Evolutionary conservation across 2,113 vertebrate genomes (phyloP), one percentile per base, ranked within the genome.

Genomic region (Theristicus caerulescens): DNA sequence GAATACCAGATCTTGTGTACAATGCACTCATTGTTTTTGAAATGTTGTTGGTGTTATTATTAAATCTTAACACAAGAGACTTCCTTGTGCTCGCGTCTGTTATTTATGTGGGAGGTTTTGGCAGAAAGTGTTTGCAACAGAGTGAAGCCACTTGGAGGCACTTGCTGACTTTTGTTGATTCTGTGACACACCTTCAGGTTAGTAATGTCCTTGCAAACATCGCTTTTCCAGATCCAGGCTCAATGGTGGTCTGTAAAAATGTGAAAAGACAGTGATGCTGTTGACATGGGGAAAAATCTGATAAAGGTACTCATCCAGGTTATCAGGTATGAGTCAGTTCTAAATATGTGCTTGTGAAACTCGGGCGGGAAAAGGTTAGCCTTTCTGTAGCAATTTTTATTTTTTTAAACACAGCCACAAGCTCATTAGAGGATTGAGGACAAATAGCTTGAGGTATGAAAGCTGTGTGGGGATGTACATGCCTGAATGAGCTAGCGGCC

Each of bases 11-110:
- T 47, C 69, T 82, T 31, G 78, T 82, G 95, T 97, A 74, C 84
- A 88, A 94, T 49, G 90, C 96, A 94, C 97, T 88, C 91, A 10
- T 86, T 95, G 54, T 87, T 97, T 94, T 93, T 85, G 95, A 96
- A 96, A 95, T 82, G 86, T 96, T 91, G 47, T 84, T 67, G 47
- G 93, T 79, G 71, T 86, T 78, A 61, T 95, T 95, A 97, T 97
- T 97, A 96, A 96, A 85, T 65, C 95, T 94, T 90, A 93, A 97
- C 83, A 71, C 92, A 55, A 57, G 71, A 96, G 65, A 49, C 61
- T 84, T 67, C 93, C 65, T 31, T 15, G 26, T 69, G 32, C 31
- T 47, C 27, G 11, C 34, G 10, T 27, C 54, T 42, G 36, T 96
- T 72, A 16, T 66, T 96, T 40, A 4, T 9, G 46, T 34, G 67